Percentiles rank a stretch among this genome's conserved stretches.
These are phyloP conservation scores for Andrena camellia DNA, from an alignment of 2,888 invertebrate species.

Conservation along the genomic window DNA sequence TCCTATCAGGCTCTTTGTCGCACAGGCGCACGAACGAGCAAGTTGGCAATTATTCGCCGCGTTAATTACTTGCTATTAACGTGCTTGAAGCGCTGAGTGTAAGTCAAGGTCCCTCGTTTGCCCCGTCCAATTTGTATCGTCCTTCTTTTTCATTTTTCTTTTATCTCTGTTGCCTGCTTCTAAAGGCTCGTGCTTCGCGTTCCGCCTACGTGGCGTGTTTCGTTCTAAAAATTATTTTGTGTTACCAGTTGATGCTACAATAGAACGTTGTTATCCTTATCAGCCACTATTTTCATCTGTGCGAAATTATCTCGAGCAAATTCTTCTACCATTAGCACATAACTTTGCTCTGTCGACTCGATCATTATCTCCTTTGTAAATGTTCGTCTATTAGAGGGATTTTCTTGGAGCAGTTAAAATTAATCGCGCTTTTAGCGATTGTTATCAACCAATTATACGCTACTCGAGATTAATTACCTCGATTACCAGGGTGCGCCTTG, in stretches of 20 bases:
- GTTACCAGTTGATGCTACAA: no score
- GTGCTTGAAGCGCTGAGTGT: conserved; percentile 20
- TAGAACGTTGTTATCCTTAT: no score
- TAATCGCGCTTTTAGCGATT: background rate
- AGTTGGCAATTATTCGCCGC: conserved; percentile 34
- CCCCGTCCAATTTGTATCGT: background rate
- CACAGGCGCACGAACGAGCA: conserved; percentile 27
- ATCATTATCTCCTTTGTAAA: no score
- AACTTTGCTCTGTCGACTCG: no score
- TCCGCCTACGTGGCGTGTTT: background rate
- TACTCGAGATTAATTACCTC: background rate
- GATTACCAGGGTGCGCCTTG: background rate
- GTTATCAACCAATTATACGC: background rate
- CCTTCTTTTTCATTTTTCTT: background rate
- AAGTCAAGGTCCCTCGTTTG: conserved; percentile 42
- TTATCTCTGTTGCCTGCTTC: background rate
- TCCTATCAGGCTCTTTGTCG: conserved; percentile 40
- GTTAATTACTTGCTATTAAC: conserved; percentile 61
- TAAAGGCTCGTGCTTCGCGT: background rate
- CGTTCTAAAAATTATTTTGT: background rate
- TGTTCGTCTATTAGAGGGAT: no score
- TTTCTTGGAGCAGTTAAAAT: background rate
- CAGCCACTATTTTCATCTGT: no score
- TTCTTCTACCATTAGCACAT: no score
- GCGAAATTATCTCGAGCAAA: no score